Conservation (phyloP, 2,797 vertebrate genomes). For the Crenichthys baileyi region DNA sequence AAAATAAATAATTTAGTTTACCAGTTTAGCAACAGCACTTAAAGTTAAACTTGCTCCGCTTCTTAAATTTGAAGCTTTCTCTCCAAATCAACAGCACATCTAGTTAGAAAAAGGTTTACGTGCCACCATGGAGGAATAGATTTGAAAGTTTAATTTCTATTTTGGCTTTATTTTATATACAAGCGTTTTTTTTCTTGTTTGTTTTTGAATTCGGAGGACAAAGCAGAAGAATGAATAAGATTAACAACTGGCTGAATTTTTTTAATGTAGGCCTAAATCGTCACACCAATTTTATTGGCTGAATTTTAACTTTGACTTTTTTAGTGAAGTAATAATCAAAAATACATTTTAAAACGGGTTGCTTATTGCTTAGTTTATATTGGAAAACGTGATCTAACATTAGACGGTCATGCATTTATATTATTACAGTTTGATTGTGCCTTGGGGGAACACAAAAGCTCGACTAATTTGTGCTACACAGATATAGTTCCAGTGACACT, state of each 20-base stretch:
- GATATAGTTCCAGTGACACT: not conserved
- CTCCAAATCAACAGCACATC: not conserved
- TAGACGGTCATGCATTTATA: conserved; percentile 8
- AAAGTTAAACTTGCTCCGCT: not conserved
- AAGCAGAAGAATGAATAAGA: not conserved
- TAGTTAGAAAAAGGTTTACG: too few species aligned
- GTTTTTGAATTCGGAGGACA: not conserved
- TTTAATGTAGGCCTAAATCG: too few species aligned
- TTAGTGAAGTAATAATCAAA: not conserved
- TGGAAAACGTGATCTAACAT: not conserved
- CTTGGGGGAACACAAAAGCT: not conserved
- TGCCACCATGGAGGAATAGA: too few species aligned
- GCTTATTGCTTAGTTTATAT: too few species aligned
- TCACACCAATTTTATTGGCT: not conserved
- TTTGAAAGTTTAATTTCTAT: not conserved
- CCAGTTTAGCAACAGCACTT: not conserved
- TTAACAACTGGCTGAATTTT: not conserved
- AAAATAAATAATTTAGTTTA: not conserved
- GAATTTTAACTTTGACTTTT: not conserved
- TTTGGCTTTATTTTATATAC: not conserved
- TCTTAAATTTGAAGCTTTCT: not conserved
- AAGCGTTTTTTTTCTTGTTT: not conserved
- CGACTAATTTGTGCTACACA: not conserved
- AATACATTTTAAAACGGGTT: not conserved
- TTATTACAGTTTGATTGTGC: not conserved